Evolutionary conservation across 2,113 vertebrate genomes (phyloP).

Genomic region (Ginglymostoma cirratum): DNA sequence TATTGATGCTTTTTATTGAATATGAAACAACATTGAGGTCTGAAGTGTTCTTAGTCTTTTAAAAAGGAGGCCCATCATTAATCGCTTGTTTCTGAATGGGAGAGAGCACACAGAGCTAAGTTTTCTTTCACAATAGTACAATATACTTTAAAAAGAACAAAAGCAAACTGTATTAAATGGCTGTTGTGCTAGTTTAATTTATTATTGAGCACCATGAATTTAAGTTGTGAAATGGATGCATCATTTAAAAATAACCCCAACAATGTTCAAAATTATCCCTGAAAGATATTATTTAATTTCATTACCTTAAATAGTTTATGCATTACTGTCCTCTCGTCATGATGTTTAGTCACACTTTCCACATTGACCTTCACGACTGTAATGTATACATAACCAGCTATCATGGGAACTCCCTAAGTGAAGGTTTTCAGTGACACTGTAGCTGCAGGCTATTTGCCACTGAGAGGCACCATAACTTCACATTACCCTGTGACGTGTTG

Average conservation of each 20-base stretch:
- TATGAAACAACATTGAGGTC: not conserved
- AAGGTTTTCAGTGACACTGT: not conserved
- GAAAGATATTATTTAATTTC: not conserved
- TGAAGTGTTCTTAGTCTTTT: constrained; percentile 11
- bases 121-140: not conserved
- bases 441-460: not conserved
- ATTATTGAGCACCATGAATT: not conserved
- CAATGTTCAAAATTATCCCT: not conserved
- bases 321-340: not conserved
- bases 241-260: not conserved
- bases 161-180: not conserved
- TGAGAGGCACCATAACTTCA: not conserved
- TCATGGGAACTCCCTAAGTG: not conserved
- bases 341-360: not conserved
- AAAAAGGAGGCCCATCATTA: constrained; percentile 26
- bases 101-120: not conserved
- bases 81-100: not conserved
- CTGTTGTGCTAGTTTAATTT: not conserved
- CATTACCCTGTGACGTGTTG: not conserved
- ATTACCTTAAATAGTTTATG: not conserved
- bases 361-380: not conserved
- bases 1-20: not conserved
- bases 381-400: not conserved
- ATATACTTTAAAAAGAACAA: not conserved
- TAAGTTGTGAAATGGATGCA: not conserved